Base-by-base conservation (phyloP, 2,113 vertebrate genomes). In the Piaya cayana region DNA sequence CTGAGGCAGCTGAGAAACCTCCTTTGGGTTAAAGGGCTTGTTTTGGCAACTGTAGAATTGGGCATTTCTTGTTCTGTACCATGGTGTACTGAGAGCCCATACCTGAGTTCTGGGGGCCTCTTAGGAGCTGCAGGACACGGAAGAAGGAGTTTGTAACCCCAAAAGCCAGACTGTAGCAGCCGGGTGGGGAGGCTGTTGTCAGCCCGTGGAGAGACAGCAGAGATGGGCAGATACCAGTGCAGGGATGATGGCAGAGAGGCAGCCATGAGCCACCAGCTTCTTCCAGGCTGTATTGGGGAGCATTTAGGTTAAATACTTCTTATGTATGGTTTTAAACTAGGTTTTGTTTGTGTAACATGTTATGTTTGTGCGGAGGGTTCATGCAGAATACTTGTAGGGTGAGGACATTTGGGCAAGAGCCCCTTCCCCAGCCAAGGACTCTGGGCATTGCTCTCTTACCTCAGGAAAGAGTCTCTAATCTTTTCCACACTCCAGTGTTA, bases 91-190 rank as follows among this genome's bases (percentile, higher is more conserved):
- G 36, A 11, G 50, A 45, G 65, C 42, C 80, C 70, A 6, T 6
- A 1, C 34, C n/a, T 12, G 37, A 27, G 71, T 25, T 34, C 1
- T n/a, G 64, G 50, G 58, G 43, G 39, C 11, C 30, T 21, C 14
- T 18, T n/a, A 2, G 0, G 1, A 79, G 39, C 47, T 74, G 43
- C 27, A 32, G 68, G 26, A 16, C 8, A 1, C 0, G 13, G 32
- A 34, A 30, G 17, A 12, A 82, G 9, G 56, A 16, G 47, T n/a
- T 45, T 58, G 49, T 50, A 13, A 12, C 42, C 32, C 39, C 8
- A 0, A 50, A 68, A 63, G 20, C 32, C 21, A 2, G 47, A 20
- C 47, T 47, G 47, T 9, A 47, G 47, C 47, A 47, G 20, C 36
- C 16, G 59, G 53, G 3, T 14, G 50, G 71, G 29, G 58, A 26